Conservation (phyloP, 2,797 vertebrate genomes). For the Tokudaia muenninki region DNA sequence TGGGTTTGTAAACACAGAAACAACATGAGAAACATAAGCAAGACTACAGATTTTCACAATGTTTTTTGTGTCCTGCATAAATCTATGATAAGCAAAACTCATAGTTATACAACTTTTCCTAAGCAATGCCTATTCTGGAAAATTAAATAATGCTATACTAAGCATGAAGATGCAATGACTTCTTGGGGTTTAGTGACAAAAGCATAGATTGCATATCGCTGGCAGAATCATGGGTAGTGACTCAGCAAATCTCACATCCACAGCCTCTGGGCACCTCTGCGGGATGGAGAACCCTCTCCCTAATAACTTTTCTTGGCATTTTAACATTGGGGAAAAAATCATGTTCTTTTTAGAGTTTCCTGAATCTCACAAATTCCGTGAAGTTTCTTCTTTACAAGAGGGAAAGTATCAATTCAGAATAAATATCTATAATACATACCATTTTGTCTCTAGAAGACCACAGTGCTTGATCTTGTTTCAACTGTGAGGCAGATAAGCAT, state of each 20-base stretch:
- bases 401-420: neutral
- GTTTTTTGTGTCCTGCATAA: neutral
- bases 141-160: neutral
- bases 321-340: neutral
- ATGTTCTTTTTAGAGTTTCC: neutral
- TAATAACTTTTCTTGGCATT: neutral
- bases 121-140: neutral
- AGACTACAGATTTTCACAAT: neutral
- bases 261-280: neutral
- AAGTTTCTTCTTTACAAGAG: neutral
- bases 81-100: neutral
- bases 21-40: neutral
- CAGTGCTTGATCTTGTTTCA: neutral
- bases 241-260: neutral
- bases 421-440: neutral
- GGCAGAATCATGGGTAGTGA: neutral
- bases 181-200: neutral
- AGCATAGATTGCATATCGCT: neutral
- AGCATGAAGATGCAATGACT: neutral
- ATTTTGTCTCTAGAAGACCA: neutral
- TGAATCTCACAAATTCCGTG: neutral
- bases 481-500: neutral
- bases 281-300: neutral
- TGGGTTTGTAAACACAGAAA: neutral
- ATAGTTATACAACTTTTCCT: neutral